Base-by-base conservation (phyloP, 2,888 invertebrate genomes). In the Limenitis camilla region DNA sequence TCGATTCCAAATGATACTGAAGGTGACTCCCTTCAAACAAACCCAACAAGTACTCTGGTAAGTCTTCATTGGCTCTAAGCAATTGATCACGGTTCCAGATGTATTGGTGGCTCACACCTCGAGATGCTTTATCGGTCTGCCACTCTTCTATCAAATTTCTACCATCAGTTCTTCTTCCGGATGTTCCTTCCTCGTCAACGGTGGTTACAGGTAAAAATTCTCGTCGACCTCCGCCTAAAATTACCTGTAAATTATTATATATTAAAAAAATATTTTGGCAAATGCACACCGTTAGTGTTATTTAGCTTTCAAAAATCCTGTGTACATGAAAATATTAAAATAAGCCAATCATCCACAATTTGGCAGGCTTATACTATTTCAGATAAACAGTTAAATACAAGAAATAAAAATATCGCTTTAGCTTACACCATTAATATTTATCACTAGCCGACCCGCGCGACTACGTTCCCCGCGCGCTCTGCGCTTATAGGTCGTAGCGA, bases 191-290 rank as follows among this genome's bases (percentile, higher is more conserved):
- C 29, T 81, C 88, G 71, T 91, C 92, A 11, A 61, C 61, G 0
- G 63, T 64, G 2, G 71, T 72, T 8, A 76, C 86, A 0, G 91
- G 90, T 10, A 91, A 67, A 60, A 94, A 91, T 53, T 91, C 89
- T 6, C 78, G 74, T 29, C 92, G 82, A 1, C 94, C 94, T 0
- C 94, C 94, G 0, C 94, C 94, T 54, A 94, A 71, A 40, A 94
- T 90, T 0, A 93, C 90, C 88, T 91, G 59, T 1, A 61, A 58
- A 29, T 40, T 36, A 36, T 10, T 10, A 36, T 36, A 9, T 36
- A 28, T 27, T 10, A 35, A 30, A 40, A 31, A 30, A 6, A 19
- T 8, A 30, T 32, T 31, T 27, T 19, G 35, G 35, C 35, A 6
- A 5, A 36, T 5, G 0, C 6, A 36, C 3, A 9, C 1, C 19